Evolutionary conservation across 2,888 invertebrate species (phyloP), one percentile per base, ranked within the genome.

Genomic region (Platypus cylindrus): DNA sequence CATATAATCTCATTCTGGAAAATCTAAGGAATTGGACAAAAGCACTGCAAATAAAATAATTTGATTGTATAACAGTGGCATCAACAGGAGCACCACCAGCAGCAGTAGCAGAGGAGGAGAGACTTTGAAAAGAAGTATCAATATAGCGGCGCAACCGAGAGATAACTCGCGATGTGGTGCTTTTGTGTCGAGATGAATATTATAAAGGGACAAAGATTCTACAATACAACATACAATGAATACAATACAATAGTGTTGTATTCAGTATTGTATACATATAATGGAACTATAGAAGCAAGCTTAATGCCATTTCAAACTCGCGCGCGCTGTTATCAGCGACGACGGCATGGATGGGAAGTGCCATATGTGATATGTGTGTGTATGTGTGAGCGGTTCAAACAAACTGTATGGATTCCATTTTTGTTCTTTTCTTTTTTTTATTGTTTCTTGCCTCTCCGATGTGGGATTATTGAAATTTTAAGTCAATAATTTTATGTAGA

Each of bases 161-260:
- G 57, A 58, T 58, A 59, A 58, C 57, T 58, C 57, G 57, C 57
- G 58, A 56, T 59, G 59, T 55, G 58, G 54, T 53, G 59, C 58
- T 54, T 58, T 60, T 41, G 58, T 59, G 58, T 51, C 49, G 56
- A 58, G 60, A 60, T 60, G 60, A 60, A 60, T 60, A 60, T 59
- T 60, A 60, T 60, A 60, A 60, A 60, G 60, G 60, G 41, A 60
- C 59, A 60, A 59, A 60, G 60, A 60, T 59, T 58, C 58, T 56
- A 56, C 58, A 58, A 58, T 58, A 59, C 58, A 58, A 59, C 58
- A 55, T 55, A 57, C 57, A 56, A 57, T 59, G 59, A 57, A 57
- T 56, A 59, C 58, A 55, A 58, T 54, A 56, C 58, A 56, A 59
- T 58, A 56, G 60, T 59, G 56, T 58, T 60, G 60, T 59, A 58